These are phyloP conservation scores for Phalera bucephala DNA, from an alignment of 2,888 invertebrate genomes.

Conservation along the genomic window DNA sequence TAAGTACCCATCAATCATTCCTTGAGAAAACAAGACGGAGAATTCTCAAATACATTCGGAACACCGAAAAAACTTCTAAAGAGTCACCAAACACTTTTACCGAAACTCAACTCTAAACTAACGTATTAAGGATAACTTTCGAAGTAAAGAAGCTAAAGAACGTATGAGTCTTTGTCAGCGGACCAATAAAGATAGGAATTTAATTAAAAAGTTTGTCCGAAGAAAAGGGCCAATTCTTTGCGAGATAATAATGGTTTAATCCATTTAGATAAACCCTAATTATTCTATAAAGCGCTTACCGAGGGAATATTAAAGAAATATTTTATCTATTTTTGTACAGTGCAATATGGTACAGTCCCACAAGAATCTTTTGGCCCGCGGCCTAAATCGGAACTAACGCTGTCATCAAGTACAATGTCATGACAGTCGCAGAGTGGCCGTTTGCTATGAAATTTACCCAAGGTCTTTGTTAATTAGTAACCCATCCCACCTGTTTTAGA, in stretches of 20 bases:
- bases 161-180: constrained; percentile 1
- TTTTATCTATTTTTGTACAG: too few relatives aligned
- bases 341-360: too few relatives aligned
- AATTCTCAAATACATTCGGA: background rate
- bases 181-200: constrained; percentile 1
- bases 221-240: background rate
- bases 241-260: background rate
- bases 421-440: too few relatives aligned
- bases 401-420: too few relatives aligned
- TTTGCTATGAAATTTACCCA: too few relatives aligned
- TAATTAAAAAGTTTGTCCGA: background rate
- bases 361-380: too few relatives aligned
- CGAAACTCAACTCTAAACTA: background rate
- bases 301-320: too few relatives aligned
- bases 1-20: constrained; percentile 2
- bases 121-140: background rate
- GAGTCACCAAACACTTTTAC: background rate
- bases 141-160: background rate
- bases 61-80: background rate
- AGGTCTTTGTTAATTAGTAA: too few relatives aligned
- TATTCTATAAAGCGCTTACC: too few relatives aligned
- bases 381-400: too few relatives aligned
- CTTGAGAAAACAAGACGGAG: background rate
- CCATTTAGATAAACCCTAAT: background rate
- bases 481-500: too few relatives aligned